These are phyloP conservation scores for Halichoerus grypus DNA, from an alignment of 2,113 vertebrate genomes.

Conservation along the genomic window DNA sequence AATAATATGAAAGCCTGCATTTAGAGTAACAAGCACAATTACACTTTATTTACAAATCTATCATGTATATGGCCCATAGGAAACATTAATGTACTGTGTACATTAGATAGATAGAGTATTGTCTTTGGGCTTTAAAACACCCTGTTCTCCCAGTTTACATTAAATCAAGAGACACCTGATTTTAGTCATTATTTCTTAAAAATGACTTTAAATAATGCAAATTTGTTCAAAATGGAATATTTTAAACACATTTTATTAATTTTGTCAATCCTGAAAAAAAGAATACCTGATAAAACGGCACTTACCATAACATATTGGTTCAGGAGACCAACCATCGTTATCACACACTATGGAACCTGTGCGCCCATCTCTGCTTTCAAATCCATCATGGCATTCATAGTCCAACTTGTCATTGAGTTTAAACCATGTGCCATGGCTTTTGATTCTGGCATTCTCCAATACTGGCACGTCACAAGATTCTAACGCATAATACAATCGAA, in stretches of 20 bases:
- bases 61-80: too few relatives aligned
- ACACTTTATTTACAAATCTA: background rate
- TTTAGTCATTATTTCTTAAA: background rate
- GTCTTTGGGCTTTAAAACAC: background rate
- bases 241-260: background rate
- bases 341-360: background rate
- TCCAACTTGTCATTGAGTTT: background rate
- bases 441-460: background rate
- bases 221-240: background rate
- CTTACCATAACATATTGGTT: background rate
- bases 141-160: background rate
- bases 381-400: background rate
- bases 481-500: conserved; percentile 55
- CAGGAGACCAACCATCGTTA: conserved; percentile 64
- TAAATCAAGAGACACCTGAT: background rate
- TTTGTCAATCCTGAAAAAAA: background rate
- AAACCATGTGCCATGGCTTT: background rate
- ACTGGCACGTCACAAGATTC: conserved; percentile 64
- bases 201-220: background rate
- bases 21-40: background rate
- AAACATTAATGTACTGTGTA: background rate
- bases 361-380: background rate
- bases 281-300: background rate
- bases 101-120: too few relatives aligned
- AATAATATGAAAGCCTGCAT: background rate